Evolutionary conservation across 2,888 invertebrate genomes (phyloP).

Genomic region (Chelonus formosanus): DNA sequence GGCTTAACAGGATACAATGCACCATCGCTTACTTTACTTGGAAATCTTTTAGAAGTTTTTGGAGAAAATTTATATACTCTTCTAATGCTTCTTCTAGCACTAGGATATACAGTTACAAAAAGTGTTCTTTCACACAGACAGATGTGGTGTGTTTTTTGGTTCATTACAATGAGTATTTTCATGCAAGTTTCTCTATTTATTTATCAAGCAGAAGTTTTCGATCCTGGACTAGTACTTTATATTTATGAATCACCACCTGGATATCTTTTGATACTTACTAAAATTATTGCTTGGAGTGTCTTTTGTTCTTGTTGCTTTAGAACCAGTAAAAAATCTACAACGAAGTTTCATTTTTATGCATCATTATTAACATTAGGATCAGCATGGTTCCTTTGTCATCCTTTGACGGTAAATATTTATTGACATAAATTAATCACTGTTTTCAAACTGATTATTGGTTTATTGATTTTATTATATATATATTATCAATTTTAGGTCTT

Average conservation of each 20-base stretch:
- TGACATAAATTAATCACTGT: no score
- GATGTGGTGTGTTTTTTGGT: conserved; percentile 79
- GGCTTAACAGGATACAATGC: conserved; percentile 78
- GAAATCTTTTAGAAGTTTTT: conserved; percentile 76
- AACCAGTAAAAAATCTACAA: conserved; percentile 49
- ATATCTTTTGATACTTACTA: conserved; percentile 79
- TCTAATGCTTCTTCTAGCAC: conserved; percentile 82
- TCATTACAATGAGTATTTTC: conserved; percentile 79
- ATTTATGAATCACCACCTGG: conserved; percentile 92
- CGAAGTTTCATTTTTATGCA: conserved; percentile 54
- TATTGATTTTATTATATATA: no score
- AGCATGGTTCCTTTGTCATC: conserved; percentile 58
- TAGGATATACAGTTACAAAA: conserved; percentile 90
- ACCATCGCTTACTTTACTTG: conserved; percentile 66
- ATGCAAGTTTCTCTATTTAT: conserved; percentile 80
- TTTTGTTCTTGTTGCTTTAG: conserved; percentile 69
- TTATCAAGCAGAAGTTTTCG: conserved; percentile 85
- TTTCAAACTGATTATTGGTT: no score
- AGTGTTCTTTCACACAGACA: conserved; percentile 79
- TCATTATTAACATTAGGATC: conserved; percentile 56
- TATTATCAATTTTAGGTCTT: conserved; percentile 70
- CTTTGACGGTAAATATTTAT: conserved; percentile 49
- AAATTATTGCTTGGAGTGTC: conserved; percentile 84
- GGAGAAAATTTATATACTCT: conserved; percentile 81
- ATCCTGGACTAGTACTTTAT: conserved; percentile 90